Evolutionary conservation across 2,797 vertebrate genomes (phyloP), one percentile per base, ranked within the genome.

Genomic region (Thalassophryne amazonica): DNA sequence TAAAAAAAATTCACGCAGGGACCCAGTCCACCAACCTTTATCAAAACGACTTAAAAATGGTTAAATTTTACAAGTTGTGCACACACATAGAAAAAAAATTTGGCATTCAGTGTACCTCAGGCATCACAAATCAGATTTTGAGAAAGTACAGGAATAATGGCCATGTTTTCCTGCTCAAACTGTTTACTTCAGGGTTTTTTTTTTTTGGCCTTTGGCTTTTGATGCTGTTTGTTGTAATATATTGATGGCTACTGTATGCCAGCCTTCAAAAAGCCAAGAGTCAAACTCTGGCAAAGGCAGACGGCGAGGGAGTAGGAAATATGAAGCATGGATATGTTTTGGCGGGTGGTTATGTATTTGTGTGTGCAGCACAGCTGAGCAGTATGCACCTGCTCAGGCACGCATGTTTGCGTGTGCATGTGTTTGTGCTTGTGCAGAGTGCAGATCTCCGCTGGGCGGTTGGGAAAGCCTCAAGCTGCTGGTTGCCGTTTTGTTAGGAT

Each of bases 401-500:
- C 53, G 13, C 42, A 40, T 28, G 25, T 5, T 23, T 43, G 38
- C 30, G 11, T 57, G 36, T 32, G 32, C 37, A 31, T 22, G 17
- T 47, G 25, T 36, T 23, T 45, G 17, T 45, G 48, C 13, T 14
- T 64, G 48, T 50, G 31, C 52, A 45, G 39, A 30, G 27, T 65
- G 55, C 17, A 18, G 52, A 54, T 51, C 56, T 27, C 32, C 48
- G 31, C 53, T 60, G 45, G 56, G 47, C 31, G 9, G 38, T 62
- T 41, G 24, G 55, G 70, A 62, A 35, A 52, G 46, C 60, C 74
- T 47, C 71, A 48, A 52, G 66, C 62, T 60, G 68, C 55, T 69
- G 46, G 58, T 56, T 61, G 52, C 60, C 62, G 54, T 81, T 85
- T 80, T 72, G 71, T 73, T 62, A 74, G 70, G 73, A 83, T 83